phyloP scores from a whole-genome alignment of 2,888 invertebrate species.

The Acronicta aceris region DNA sequence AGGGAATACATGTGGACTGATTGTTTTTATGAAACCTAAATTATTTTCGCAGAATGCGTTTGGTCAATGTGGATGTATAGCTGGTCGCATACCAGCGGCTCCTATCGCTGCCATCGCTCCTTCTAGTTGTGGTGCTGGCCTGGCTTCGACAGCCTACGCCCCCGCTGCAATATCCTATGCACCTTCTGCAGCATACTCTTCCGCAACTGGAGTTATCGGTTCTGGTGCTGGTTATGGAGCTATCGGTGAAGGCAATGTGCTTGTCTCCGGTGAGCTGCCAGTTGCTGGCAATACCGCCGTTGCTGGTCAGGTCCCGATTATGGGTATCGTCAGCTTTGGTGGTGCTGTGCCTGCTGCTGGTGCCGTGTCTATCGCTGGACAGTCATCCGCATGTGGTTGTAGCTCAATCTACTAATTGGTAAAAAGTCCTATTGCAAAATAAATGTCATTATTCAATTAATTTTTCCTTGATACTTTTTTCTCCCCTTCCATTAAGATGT shows the following conservation, averaged over 20 bases:
- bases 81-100: neutral
- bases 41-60: neutral
- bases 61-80: neutral
- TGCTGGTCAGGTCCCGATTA: slow-evolving; percentile 55
- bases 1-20: too few relatives aligned
- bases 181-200: neutral
- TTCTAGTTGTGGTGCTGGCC: neutral
- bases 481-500: too few relatives aligned
- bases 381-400: slow-evolving; percentile 17
- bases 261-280: slow-evolving; percentile 57
- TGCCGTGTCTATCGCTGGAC: slow-evolving; percentile 17
- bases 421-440: too few relatives aligned
- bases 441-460: too few relatives aligned
- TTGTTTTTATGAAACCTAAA: too few relatives aligned
- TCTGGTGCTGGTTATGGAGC: neutral
- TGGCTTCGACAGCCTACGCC: neutral
- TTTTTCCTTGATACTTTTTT: too few relatives aligned
- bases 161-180: too few relatives aligned
- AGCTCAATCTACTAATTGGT: too few relatives aligned
- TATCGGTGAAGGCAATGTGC: slow-evolving; percentile 61
- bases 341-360: slow-evolving; percentile 28
- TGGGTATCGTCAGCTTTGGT: slow-evolving; percentile 56
- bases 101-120: too few relatives aligned
- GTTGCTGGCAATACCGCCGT: slow-evolving; percentile 27
- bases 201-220: slow-evolving; percentile 26